phyloP scores from a whole-genome alignment of 1,140 invertebrate species.

The Drosophila murphyi region DNA sequence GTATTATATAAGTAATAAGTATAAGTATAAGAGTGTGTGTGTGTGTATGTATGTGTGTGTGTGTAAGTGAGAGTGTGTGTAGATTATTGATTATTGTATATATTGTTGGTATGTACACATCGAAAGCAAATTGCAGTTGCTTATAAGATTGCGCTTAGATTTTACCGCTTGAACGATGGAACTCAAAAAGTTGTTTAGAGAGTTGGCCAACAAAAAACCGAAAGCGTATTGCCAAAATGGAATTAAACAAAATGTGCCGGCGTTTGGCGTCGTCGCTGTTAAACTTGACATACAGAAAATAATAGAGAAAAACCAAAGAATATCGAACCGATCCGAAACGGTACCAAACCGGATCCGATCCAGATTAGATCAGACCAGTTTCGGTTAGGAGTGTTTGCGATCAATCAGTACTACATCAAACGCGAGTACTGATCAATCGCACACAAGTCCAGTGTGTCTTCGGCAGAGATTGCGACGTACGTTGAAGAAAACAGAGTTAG shows the following conservation, averaged over 20 bases:
- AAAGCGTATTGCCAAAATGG: constrained; percentile 75
- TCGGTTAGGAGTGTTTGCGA: neutral
- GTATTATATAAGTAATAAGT: constrained; percentile 29
- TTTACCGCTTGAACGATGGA: constrained; percentile 35
- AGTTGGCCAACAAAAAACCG: constrained; percentile 76
- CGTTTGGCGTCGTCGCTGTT: constrained; percentile 82
- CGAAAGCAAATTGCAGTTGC: constrained; percentile 68
- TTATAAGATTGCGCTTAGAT: constrained; percentile 40
- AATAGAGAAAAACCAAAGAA: constrained; percentile 65
- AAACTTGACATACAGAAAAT: constrained; percentile 75
- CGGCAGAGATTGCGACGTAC: constrained; percentile 45
- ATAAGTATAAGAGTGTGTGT: constrained; percentile 21
- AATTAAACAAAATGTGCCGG: constrained; percentile 81
- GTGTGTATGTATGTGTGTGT: constrained; percentile 14
- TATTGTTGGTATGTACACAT: constrained; percentile 68
- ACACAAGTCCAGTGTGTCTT: constrained; percentile 39
- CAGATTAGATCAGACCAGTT: neutral
- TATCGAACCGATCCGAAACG: constrained; percentile 47
- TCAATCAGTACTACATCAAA: constrained; percentile 27
- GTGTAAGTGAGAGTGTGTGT: constrained; percentile 23
- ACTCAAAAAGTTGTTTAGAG: constrained; percentile 38
- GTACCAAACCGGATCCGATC: constrained; percentile 4
- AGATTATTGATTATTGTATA: constrained; percentile 36
- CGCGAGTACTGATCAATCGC: constrained; percentile 31
- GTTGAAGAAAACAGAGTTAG: constrained; percentile 49